Evolutionary conservation across 2,797 vertebrate species (phyloP), one percentile per base, ranked within the genome.

Genomic region (Gastrophryne carolinensis): DNA sequence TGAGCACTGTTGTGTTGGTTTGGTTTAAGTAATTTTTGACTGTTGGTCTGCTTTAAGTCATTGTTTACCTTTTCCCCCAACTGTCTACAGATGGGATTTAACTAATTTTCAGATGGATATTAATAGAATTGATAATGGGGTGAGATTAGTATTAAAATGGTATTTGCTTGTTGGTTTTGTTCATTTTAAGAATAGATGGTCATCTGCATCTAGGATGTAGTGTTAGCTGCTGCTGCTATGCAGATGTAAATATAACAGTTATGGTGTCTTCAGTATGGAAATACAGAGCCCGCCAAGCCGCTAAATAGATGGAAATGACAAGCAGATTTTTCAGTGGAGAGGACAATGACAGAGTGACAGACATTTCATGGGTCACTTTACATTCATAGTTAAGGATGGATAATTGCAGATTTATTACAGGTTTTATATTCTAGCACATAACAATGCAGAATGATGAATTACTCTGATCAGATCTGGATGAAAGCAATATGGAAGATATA

Each of bases 231-330:
- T 27, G n/a, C 41, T 64, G 39, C 5, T 64, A 64, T 44, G 12
- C 8, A 12, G 3, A 65, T 65, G 29, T 65, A 50, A 12, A 64
- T 8, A 34, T 15, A 21, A 32, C 17, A 17, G 17, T 23, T 65
- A n/a, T 7, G 19, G 27, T 65, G 19, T 32, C 24, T 41, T 47
- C 1, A n/a, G 30, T 65, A 65, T 65, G 41, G 62, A 65, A 65
- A 65, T 65, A 50, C 27, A 29, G 27, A 4, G 26, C 62, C 21
- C 23, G 44, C 41, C 53, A 69, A 27, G 6, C 24, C 56, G 52
- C 34, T 29, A 69, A 69, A 57, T 69, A 53, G 52, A 69, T 69
- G 50, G 66, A 69, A 69, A 69, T 68, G 19, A 41, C 65, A 35
- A 27, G 17, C 12, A 10, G 27, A 29, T 57, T 15, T 57, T 27